Evolutionary conservation across 35 echinoderm and acorn worm species (phyloP), one percentile per base, ranked within the genome.

Genomic region (Ophioderma brevispina): DNA sequence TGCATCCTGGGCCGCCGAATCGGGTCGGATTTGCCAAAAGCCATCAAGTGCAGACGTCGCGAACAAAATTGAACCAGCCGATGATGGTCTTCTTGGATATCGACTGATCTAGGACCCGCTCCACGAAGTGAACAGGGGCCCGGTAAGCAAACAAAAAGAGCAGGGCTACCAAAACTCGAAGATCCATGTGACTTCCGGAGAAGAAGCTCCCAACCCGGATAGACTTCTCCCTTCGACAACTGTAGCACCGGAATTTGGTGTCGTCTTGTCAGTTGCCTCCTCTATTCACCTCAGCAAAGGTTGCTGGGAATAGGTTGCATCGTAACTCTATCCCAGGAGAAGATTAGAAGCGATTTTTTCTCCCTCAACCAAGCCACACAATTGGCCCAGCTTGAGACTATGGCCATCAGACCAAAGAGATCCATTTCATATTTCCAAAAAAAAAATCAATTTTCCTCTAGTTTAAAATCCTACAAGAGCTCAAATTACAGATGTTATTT

Each of bases 1-100:
- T 75, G 40, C 36, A 19, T 0, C 64, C 89, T 6, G 31, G 63
- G 0, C 82, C 90, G 0, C 90, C 82, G 1, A 92, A 82, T 34
- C 36, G 21, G 36, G 82, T 37, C 0, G 85, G 80, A 39, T 82
- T 31, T 0, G 35, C 33, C 80, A 0, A 40, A 34, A 79, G 41
- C 41, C 33, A 38, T 79, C 33, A 4, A 79, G 19, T 33, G 38
- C 33, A 35, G 33, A 18, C 33, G 15, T 32, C 33, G 0, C 38
- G 77, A 13, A 41, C n/a, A 38, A 82, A 82, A 10, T n/a, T 82
- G 25, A 40, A 82, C 80, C 37, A 82, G 36, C 42, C 37, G 13
- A 82, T 82, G 17, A 82, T 39, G 14, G 35, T 0, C 38, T 40
- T 39, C 21, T 31, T 38, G n/a, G 77, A 1, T 33, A 79, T 79